Evolutionary conservation across 1,140 invertebrate genomes (phyloP), one percentile per base, ranked within the genome.

Genomic region (Nephotettix cincticeps): DNA sequence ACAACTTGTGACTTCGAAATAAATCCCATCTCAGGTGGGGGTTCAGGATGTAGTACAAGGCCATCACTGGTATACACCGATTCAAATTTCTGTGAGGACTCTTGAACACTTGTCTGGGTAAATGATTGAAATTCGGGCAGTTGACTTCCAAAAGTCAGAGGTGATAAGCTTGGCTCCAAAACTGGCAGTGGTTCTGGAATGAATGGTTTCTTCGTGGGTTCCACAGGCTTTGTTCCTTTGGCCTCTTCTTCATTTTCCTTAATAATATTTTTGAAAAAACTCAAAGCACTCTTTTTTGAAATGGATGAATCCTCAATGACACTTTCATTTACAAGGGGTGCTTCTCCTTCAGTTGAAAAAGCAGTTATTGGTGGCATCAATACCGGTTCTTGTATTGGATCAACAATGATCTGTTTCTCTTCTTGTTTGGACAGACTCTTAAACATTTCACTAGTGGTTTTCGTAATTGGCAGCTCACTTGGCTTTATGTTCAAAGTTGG

Each of bases 11-110:
- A 72, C 75, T 87, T 89, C 1, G 88, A 86, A 29, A 85, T 85
- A 72, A 84, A 91, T 40, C 86, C 86, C 21, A 91, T 89, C 80
- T 91, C 87, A n/a, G 90, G 89, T 11, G 89, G 89, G 27, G 90
- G 87, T 77, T 90, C 90, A 0, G 90, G 90, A 68, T 86, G 83
- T 0, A 91, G 74, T 77, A 85, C 85, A 45, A 68, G 19, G 25
- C 47, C 56, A 69, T 72, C 67, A 43, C 66, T 47, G 13, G 68
- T n/a, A 36, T 40, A n/a, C 25, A 72, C 65, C 6, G 51, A 25
- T 63, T 32, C 28, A 61, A 61, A 61, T 6, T 61, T 14, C 23
- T 61, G 56, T 61, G 56, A 61, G 1, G 56, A 4, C 25, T 61
- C 56, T 61, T 61, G 56, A 61, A 61, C 2, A 27, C 56, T 61